phyloP scores from a whole-genome alignment of 2,113 vertebrate genomes.

The Probosciger aterrimus region DNA sequence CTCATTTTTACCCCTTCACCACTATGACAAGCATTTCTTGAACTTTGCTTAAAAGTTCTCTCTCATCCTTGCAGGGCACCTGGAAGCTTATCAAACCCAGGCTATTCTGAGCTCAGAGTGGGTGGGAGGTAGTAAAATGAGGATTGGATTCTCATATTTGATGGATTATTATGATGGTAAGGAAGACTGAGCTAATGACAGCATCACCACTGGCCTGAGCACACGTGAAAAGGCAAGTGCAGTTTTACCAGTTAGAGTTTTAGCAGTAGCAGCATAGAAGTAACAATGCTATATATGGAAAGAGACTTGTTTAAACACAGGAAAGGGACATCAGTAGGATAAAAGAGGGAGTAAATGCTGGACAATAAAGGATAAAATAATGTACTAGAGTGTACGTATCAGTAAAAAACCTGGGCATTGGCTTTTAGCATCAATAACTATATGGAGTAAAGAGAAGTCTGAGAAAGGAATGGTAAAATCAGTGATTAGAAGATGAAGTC shows the following conservation, averaged over 20 bases:
- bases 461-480: background rate
- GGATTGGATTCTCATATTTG: slow-evolving; percentile 18
- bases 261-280: background rate
- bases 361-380: background rate
- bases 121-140: slow-evolving; percentile 15
- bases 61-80: slow-evolving; percentile 16
- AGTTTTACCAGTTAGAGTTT: background rate
- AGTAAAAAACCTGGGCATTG: background rate
- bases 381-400: background rate
- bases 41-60: slow-evolving; percentile 27
- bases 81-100: slow-evolving; percentile 27
- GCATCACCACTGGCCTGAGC: background rate
- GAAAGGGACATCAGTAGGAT: background rate
- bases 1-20: slow-evolving; percentile 47
- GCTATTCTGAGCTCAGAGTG: slow-evolving; percentile 10
- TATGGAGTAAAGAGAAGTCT: background rate
- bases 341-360: background rate
- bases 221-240: background rate
- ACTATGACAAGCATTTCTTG: slow-evolving; percentile 28
- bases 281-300: background rate
- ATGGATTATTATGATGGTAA: background rate
- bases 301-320: background rate
- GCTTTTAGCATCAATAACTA: background rate
- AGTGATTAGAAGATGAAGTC: background rate
- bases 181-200: background rate